Conservation (phyloP, 1,140 invertebrate genomes). For the Penaeus chinensis region DNA sequence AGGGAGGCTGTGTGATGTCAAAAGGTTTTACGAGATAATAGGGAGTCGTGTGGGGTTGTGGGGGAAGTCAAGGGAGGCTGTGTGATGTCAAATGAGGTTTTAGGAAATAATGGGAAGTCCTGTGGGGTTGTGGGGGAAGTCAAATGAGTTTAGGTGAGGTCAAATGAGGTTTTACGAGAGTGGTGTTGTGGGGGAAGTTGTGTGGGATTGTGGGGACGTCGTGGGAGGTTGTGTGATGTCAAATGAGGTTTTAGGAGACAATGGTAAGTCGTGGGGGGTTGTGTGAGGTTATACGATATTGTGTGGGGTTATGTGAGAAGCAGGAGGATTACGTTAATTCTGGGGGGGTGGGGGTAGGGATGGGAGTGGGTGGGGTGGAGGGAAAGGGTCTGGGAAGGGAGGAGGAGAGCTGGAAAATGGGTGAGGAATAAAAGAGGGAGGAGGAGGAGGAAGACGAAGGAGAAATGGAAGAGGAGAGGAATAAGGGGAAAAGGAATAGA, state of each 20-base stretch:
- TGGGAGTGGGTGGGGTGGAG: not conserved
- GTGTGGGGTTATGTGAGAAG: not conserved
- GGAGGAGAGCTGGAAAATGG: not conserved
- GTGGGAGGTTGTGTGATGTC: not conserved
- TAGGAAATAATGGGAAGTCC: too few species aligned
- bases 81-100: too few species aligned
- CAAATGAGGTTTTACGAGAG: constrained; percentile 1
- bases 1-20: too few species aligned
- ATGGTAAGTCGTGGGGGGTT: not conserved
- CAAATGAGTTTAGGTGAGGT: not conserved
- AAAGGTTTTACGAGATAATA: too few species aligned
- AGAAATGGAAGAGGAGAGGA: not conserved
- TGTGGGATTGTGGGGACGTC: not conserved
- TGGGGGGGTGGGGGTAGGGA: not conserved
- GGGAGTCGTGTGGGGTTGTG: too few species aligned
- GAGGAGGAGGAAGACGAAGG: not conserved
- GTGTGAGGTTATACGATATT: not conserved
- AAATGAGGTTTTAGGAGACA: not conserved
- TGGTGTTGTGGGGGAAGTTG: not conserved
- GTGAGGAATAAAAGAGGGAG: not conserved
- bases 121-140: too few species aligned
- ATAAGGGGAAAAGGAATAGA: not conserved
- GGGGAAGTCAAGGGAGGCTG: too few species aligned
- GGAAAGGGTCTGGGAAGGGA: not conserved
- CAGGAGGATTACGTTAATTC: not conserved